phyloP scores from a whole-genome alignment of 2,797 vertebrate species.

The Scyliorhinus canicula region DNA sequence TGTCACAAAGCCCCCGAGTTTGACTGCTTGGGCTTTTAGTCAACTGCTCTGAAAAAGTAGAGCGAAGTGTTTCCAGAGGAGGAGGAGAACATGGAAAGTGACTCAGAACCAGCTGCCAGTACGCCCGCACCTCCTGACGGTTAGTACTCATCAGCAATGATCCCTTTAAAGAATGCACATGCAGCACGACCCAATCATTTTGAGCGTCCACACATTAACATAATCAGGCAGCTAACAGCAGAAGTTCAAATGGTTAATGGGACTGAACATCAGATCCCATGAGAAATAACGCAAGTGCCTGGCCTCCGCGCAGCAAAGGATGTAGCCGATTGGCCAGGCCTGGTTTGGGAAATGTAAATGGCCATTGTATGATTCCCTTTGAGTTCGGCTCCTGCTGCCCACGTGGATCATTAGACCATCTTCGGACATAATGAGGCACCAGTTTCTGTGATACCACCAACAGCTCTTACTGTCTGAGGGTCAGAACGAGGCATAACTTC shows the following conservation, averaged over 20 bases:
- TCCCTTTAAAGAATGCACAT: background rate
- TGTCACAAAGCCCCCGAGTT: constrained; percentile 31
- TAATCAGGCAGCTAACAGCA: background rate
- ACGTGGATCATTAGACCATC: too few relatives aligned
- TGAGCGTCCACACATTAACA: background rate
- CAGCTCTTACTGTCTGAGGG: too few relatives aligned
- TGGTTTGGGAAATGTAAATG: too few relatives aligned
- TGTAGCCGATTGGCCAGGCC: too few relatives aligned
- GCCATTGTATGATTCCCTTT: too few relatives aligned
- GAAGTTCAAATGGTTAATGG: background rate
- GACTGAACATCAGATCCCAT: background rate
- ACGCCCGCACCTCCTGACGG: background rate
- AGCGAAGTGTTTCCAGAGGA: background rate
- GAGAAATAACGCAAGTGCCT: background rate
- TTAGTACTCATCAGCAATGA: background rate
- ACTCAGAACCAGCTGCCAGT: background rate
- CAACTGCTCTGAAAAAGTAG: constrained; percentile 6
- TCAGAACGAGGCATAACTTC: too few relatives aligned
- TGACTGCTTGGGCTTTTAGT: background rate
- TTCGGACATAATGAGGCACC: too few relatives aligned
- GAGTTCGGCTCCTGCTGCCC: too few relatives aligned
- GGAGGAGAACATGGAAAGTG: constrained; percentile 23
- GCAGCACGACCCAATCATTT: background rate
- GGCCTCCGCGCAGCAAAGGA: too few relatives aligned
- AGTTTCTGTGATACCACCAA: too few relatives aligned